Conservation (phyloP, 2,888 invertebrate species). For the Melinaea marsaeus region DNA sequence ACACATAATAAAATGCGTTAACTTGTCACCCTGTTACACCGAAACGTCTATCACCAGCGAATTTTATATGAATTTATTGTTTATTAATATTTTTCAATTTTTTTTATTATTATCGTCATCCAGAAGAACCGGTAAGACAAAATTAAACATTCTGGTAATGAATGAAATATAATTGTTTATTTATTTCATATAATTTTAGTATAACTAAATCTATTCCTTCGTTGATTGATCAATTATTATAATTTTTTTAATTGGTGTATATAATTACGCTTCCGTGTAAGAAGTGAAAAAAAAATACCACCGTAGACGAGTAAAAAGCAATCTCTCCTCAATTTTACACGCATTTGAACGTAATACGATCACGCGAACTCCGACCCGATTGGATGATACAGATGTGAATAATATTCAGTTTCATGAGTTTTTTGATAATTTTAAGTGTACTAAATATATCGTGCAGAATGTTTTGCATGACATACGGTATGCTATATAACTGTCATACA, state of each 20-base stretch:
- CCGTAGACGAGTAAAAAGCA: conserved; percentile 50
- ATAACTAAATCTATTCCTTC: neutral
- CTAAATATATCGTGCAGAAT: neutral
- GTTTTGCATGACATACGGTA: neutral
- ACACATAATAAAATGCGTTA: conserved; percentile 70
- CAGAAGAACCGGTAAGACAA: too few species aligned
- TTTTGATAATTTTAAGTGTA: neutral
- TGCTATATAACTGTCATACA: too few species aligned
- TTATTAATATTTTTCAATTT: too few species aligned
- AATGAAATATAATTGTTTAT: too few species aligned
- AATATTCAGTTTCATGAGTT: neutral
- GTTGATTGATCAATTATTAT: neutral
- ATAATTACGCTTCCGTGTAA: conserved; percentile 45
- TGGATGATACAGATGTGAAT: conserved; percentile 14
- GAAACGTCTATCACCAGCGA: conserved; percentile 28
- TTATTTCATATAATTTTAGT: neutral
- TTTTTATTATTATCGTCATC: too few species aligned
- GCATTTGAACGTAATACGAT: conserved; percentile 67
- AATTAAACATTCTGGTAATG: too few species aligned
- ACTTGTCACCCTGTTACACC: conserved; percentile 45
- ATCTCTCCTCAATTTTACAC: conserved; percentile 73
- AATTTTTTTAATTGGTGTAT: conserved; percentile 8
- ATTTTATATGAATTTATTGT: neutral
- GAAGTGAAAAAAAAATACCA: conserved; percentile 29
- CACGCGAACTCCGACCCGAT: conserved; percentile 42